phyloP scores from a whole-genome alignment of 2,797 vertebrate genomes.

The Cuniculus paca region DNA sequence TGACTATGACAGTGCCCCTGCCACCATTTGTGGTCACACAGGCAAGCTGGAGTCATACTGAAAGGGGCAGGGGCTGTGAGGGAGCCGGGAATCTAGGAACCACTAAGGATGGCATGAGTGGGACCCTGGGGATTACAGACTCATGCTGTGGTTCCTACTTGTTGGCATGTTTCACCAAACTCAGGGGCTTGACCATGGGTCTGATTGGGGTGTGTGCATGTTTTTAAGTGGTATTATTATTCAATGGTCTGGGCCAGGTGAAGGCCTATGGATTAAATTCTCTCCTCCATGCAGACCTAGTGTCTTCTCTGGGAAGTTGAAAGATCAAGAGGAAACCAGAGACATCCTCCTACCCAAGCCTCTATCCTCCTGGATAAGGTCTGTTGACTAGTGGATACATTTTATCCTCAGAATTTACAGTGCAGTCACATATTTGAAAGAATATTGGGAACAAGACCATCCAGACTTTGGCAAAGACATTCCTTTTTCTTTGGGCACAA shows the following conservation, averaged over 20 bases:
- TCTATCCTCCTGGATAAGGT: too few relatives aligned
- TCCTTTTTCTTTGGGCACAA: background rate
- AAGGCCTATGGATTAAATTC: background rate
- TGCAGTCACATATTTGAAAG: background rate
- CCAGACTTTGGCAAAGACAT: background rate
- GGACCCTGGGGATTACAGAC: background rate
- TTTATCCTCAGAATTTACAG: background rate
- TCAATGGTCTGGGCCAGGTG: background rate
- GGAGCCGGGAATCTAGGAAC: rapidly evolving
- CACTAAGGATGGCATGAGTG: rapidly evolving
- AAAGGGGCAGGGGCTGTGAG: background rate
- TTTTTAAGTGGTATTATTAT: rapidly evolving
- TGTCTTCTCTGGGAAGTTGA: background rate
- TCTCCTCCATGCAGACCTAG: background rate
- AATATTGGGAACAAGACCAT: background rate
- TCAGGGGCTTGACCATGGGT: background rate
- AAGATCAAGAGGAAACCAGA: background rate
- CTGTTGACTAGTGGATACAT: too few relatives aligned
- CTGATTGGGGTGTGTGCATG: rapidly evolving
- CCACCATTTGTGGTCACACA: background rate
- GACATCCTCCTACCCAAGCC: rapidly evolving
- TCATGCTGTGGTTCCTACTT: too few relatives aligned
- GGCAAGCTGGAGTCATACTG: background rate
- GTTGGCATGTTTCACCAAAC: background rate
- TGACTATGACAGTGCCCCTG: rapidly evolving